These are phyloP conservation scores for Hemitrygon akajei DNA, from an alignment of 2,797 vertebrate species.

Conservation along the genomic window DNA sequence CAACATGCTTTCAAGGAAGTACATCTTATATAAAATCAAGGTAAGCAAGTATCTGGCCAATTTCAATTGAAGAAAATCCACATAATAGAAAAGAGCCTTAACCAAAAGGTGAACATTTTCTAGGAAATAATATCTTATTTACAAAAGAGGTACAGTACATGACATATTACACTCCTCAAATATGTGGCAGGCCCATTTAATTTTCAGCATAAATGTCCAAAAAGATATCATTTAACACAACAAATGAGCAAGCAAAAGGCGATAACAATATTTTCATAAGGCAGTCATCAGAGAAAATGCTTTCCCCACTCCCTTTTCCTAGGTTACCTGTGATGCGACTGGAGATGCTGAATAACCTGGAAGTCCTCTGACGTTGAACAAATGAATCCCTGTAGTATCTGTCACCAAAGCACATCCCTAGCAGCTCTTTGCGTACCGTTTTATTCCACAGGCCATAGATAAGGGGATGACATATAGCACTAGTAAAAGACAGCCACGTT, in stretches of 20 bases:
- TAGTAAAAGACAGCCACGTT: slow-evolving; percentile 89
- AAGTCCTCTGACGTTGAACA: slow-evolving; percentile 76
- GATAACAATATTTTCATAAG: background rate
- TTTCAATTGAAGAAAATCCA: background rate
- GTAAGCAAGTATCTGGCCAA: background rate
- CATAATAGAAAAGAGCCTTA: background rate
- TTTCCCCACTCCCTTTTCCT: accelerated
- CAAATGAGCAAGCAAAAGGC: background rate
- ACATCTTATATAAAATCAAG: background rate
- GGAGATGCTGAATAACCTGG: slow-evolving; percentile 92
- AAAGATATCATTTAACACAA: background rate
- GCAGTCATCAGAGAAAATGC: slow-evolving; percentile 21
- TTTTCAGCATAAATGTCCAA: background rate
- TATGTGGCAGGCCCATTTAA: too few species aligned
- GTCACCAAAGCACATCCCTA: slow-evolving; percentile 93
- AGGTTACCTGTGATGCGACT: slow-evolving; percentile 88
- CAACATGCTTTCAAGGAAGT: background rate
- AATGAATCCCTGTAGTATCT: slow-evolving; percentile 90
- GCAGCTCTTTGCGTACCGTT: slow-evolving; percentile 90
- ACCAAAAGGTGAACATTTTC: slow-evolving; percentile 30
- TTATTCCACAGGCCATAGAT: slow-evolving; percentile 99
- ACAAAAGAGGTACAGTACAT: background rate
- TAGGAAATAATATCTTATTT: slow-evolving; percentile 14
- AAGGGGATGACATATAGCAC: slow-evolving; percentile 85
- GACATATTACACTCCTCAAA: background rate